Evolutionary conservation across 2,113 vertebrate genomes (phyloP).

Genomic region (Sinocyclocheilus grahami): DNA sequence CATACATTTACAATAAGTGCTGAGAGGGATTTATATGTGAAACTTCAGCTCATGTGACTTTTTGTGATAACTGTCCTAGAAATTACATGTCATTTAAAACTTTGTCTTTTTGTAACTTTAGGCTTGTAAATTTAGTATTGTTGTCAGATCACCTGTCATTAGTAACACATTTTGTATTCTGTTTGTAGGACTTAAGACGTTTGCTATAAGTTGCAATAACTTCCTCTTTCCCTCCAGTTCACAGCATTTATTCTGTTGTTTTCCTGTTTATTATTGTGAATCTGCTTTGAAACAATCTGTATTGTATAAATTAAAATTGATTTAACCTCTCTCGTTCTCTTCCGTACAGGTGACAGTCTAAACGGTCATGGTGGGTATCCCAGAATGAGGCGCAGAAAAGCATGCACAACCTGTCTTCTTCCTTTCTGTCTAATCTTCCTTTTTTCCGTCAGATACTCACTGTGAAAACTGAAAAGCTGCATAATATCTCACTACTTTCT

Average conservation of each 20-base stretch:
- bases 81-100: no score
- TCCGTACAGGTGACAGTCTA: slow-evolving; percentile 59
- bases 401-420: slow-evolving; percentile 27
- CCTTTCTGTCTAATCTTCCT: slow-evolving; percentile 38
- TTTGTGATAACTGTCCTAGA: not conserved
- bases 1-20: not conserved
- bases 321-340: slow-evolving; percentile 54
- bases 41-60: not conserved
- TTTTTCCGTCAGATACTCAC: slow-evolving; percentile 25
- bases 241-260: not conserved
- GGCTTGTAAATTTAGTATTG: no score
- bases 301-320: not conserved
- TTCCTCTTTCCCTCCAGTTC: not conserved
- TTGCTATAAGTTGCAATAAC: not conserved
- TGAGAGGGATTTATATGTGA: not conserved
- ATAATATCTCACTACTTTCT: not conserved
- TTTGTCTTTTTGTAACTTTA: no score
- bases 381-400: slow-evolving; percentile 38
- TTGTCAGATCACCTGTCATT: not conserved
- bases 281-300: not conserved
- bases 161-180: not conserved
- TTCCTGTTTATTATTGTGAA: not conserved
- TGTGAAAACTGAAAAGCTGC: slow-evolving; percentile 17
- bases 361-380: slow-evolving; percentile 62
- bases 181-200: not conserved